Conservation (phyloP, 2,888 invertebrate genomes). For the Autographa gamma region DNA sequence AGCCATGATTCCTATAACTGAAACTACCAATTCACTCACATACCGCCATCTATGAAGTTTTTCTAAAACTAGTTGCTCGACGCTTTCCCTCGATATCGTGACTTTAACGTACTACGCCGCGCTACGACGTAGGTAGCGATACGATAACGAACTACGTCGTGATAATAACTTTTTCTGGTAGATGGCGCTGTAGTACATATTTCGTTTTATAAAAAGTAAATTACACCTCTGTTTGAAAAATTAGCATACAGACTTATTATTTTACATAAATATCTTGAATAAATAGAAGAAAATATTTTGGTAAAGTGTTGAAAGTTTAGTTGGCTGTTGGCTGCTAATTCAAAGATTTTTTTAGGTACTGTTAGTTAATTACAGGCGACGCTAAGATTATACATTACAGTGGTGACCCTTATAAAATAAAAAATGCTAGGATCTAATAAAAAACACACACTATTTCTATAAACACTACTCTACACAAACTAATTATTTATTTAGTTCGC, state of each 20-base stretch:
- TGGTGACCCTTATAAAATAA: too few relatives aligned
- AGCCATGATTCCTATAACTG: not conserved
- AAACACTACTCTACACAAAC: too few relatives aligned
- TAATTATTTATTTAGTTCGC: not conserved
- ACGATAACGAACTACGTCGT: slow-evolving; percentile 6
- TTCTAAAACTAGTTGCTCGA: slow-evolving; percentile 14
- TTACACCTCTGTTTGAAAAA: not conserved
- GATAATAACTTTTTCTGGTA: slow-evolving; percentile 30
- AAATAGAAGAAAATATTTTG: too few relatives aligned
- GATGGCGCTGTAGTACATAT: slow-evolving; percentile 47
- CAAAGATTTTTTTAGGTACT: too few relatives aligned
- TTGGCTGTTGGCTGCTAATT: too few relatives aligned
- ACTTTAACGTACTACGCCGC: slow-evolving; percentile 14
- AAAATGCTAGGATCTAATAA: too few relatives aligned
- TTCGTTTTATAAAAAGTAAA: not conserved
- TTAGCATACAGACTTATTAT: too few relatives aligned
- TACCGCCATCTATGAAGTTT: slow-evolving; percentile 60
- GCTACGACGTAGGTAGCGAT: slow-evolving; percentile 8
- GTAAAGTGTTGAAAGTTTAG: too few relatives aligned
- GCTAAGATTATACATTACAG: too few relatives aligned
- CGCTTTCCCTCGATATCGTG: slow-evolving; percentile 20
- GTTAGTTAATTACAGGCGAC: too few relatives aligned
- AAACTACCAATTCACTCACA: not conserved
- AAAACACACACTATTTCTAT: too few relatives aligned
- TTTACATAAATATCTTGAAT: too few relatives aligned